Evolutionary conservation across 2,888 invertebrate species (phyloP), one percentile per base, ranked within the genome.

Genomic region (Lagria hirta): DNA sequence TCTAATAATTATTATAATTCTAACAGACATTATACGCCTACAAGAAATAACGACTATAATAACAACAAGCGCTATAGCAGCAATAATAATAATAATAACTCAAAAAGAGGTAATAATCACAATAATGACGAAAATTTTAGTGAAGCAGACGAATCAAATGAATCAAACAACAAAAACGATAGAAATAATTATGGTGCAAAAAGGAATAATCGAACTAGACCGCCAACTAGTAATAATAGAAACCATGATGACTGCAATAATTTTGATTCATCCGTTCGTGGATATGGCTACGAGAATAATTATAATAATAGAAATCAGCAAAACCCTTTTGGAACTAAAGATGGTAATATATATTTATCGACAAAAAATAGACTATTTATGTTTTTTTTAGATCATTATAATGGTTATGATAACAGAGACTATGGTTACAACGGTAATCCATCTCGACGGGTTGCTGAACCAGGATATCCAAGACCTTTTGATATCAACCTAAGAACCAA

Each of bases 391-490:
- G 26, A 18, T 23, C 13, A 37, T 13, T 29, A 29, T 29, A 17
- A 35, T n/a, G 43, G 47, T 42, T 43, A 40, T 15, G 38, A 40
- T 11, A 43, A 43, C 21, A 8, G 24, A 5, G 35, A 37, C 7
- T 51, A 36, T 21, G 26, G 28, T 5, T 36, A 37, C 24, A 44
- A 52, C 30, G 49, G 50, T 24, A 46, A 49, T 15, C 36, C 35
- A 22, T 34, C 49, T 15, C 32, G 48, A n/a, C 45, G 36, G 27
- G 20, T 27, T 7, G 26, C 35, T 16, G 11, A 23, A 21, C 33
- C 26, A 18, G 27, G 30, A 38, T 33, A 15, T 16, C 5, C 8
- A 21, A 28, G 40, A 17, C 41, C 29, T 44, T 20, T 26, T 14
- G 30, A 36, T 29, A 20, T 14, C 34, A 33, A 22, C 37, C 21